These are phyloP conservation scores for Trinectes maculatus DNA, from an alignment of 2,113 vertebrate species.

Conservation along the genomic window DNA sequence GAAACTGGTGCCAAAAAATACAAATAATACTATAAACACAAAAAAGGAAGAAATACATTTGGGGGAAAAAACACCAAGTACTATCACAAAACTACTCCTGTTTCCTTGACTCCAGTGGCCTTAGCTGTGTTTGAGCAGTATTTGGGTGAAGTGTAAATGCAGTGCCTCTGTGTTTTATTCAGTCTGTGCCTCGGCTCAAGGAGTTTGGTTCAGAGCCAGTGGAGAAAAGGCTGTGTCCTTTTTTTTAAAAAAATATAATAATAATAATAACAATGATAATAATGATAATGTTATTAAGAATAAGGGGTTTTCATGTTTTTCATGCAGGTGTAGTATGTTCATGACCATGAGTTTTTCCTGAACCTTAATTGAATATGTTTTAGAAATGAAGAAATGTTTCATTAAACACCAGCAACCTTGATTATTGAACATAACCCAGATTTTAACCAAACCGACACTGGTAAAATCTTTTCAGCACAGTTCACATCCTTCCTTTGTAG, in stretches of 20 bases:
- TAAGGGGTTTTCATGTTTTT: neutral
- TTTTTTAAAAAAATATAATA: neutral
- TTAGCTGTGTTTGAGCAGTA: slow-evolving; percentile 6
- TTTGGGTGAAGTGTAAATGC: neutral
- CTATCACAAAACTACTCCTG: slow-evolving; percentile 6
- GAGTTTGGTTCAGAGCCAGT: neutral
- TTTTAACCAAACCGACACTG: neutral
- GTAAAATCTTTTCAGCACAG: neutral
- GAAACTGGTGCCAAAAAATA: slow-evolving; percentile 11
- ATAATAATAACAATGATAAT: neutral
- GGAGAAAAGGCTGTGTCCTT: neutral
- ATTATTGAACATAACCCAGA: neutral
- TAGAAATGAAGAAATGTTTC: neutral
- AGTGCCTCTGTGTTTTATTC: neutral
- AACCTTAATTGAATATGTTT: neutral
- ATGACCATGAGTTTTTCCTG: neutral
- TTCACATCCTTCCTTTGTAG: neutral
- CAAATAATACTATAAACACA: neutral
- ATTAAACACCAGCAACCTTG: neutral
- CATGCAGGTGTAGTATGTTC: neutral
- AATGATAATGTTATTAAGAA: no score
- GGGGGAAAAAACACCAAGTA: neutral
- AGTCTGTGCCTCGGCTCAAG: neutral
- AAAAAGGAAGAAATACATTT: slow-evolving; percentile 15
- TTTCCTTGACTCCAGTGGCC: slow-evolving; percentile 3